Evolutionary conservation across 2,888 invertebrate species (phyloP).

Genomic region (Myathropa florea): DNA sequence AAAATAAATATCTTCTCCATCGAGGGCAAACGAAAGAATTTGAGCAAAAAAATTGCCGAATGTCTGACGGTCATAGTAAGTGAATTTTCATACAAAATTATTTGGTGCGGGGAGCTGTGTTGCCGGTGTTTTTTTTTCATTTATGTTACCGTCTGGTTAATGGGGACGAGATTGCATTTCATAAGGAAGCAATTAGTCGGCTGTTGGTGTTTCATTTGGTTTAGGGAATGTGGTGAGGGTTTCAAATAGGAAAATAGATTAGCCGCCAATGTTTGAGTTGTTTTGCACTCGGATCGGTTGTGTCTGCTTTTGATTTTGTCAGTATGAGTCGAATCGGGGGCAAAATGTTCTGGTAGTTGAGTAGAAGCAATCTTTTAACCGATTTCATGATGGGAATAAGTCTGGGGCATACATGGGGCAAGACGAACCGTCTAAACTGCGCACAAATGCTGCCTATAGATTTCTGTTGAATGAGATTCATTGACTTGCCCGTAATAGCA

Average conservation of each 20-base stretch:
- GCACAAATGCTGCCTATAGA: no score
- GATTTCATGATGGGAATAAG: no score
- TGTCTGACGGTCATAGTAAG: constrained; percentile 84
- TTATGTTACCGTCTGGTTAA: not conserved
- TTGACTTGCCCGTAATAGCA: no score
- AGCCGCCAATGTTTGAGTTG: not conserved
- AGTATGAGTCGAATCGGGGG: no score
- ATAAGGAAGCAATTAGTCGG: not conserved
- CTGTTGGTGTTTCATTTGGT: not conserved
- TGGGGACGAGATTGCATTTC: not conserved
- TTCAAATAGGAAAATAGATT: not conserved
- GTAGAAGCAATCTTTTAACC: no score
- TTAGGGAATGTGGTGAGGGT: not conserved
- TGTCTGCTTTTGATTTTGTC: not conserved
- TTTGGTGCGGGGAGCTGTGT: not conserved
- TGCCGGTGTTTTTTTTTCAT: not conserved
- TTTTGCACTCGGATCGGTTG: not conserved
- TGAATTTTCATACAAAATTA: constrained; percentile 75
- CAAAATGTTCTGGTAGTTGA: no score
- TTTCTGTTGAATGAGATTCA: no score
- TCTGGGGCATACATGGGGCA: no score
- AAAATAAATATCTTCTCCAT: constrained; percentile 86
- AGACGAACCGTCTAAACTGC: no score
- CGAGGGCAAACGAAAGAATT: constrained; percentile 85
- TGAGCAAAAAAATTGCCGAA: constrained; percentile 85